These are phyloP conservation scores for Pseudomyrmex flavicornis DNA, from an alignment of 1,140 invertebrate genomes.

Conservation along the genomic window DNA sequence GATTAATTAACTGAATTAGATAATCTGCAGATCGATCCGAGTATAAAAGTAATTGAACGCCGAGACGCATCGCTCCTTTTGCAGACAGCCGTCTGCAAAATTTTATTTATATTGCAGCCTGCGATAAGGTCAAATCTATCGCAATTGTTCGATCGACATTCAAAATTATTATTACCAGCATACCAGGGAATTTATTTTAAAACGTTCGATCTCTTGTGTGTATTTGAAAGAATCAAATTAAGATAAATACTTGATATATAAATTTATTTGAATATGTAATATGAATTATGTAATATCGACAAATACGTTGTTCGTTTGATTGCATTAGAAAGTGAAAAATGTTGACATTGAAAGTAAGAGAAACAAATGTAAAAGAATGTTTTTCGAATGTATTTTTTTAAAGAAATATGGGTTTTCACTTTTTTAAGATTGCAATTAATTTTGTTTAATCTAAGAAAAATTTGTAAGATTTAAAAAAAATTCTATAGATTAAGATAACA, in stretches of 20 bases:
- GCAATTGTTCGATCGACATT: conserved; percentile 79
- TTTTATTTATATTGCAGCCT: conserved; percentile 57
- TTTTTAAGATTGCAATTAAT: too few species aligned
- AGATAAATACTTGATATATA: not conserved
- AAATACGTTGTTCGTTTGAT: too few species aligned
- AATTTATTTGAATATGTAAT: not conserved
- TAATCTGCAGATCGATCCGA: conserved; percentile 80
- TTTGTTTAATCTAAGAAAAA: too few species aligned
- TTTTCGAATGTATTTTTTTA: not conserved
- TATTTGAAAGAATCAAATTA: not conserved
- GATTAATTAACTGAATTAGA: conserved; percentile 84
- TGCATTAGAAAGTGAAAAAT: too few species aligned
- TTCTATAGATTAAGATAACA: too few species aligned
- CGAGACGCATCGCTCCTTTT: conserved; percentile 48
- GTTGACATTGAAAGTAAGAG: not conserved
- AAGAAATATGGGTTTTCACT: too few species aligned
- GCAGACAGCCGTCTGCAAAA: too few species aligned
- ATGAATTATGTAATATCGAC: too few species aligned
- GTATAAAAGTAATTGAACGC: conserved; percentile 77
- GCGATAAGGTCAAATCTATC: conserved; percentile 73
- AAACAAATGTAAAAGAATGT: not conserved
- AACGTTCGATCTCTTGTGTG: not conserved
- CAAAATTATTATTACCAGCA: conserved; percentile 64
- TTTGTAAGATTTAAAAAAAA: too few species aligned
- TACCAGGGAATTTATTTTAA: conserved; percentile 12